phyloP scores from a whole-genome alignment of 2,113 vertebrate genomes.

The Rhagologus leucostigma region DNA sequence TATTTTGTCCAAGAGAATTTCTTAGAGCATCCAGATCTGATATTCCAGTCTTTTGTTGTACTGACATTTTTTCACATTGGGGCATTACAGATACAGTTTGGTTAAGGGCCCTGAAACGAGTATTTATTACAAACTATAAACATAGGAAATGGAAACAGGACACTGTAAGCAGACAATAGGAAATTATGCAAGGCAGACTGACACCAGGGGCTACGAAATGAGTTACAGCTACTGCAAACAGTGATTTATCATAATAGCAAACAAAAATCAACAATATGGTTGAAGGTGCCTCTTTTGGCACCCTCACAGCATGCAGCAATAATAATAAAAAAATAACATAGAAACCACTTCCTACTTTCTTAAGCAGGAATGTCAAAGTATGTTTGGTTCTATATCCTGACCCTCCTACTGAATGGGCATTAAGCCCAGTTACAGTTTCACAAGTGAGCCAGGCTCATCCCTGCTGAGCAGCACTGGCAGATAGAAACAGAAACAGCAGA shows the following conservation, averaged over 20 bases:
- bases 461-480: not conserved
- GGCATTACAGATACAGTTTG: not conserved
- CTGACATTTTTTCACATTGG: not conserved
- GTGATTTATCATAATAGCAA: not conserved
- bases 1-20: not conserved
- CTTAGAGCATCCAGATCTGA: not conserved
- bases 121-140: not conserved
- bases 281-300: not conserved
- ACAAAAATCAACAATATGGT: not conserved
- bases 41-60: not conserved
- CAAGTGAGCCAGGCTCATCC: not conserved
- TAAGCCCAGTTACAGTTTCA: not conserved
- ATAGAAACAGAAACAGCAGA: not conserved
- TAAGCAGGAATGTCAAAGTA: not conserved
- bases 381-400: not conserved
- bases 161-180: not conserved
- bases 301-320: not conserved
- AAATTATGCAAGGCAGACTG: not conserved
- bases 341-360: not conserved
- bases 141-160: not conserved
- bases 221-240: not conserved
- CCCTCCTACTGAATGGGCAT: not conserved
- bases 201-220: not conserved
- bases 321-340: not conserved
- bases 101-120: not conserved